Percentiles rank a stretch among this genome's conserved stretches.
Conservation (phyloP, 2,113 vertebrate species). For the Cynopterus brachyotis region DNA sequence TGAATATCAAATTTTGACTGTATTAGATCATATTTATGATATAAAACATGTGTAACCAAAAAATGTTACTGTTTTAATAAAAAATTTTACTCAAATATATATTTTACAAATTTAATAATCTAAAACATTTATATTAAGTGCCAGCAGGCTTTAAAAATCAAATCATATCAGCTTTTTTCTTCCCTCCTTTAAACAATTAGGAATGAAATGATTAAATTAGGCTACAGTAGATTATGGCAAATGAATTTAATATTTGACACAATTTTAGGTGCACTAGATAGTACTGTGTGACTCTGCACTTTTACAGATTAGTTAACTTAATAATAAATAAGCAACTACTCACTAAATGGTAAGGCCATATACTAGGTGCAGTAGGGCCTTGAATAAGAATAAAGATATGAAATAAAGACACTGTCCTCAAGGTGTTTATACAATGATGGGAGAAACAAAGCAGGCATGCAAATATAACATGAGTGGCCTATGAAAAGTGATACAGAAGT, state of each 20-base stretch:
- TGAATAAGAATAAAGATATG: background rate
- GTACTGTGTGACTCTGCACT: background rate
- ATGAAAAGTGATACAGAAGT: background rate
- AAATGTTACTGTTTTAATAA: background rate
- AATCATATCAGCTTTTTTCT: background rate
- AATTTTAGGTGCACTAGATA: background rate
- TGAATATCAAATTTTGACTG: background rate
- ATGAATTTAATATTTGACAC: conserved; percentile 21
- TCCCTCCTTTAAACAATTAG: background rate
- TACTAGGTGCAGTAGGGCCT: background rate
- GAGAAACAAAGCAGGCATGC: background rate
- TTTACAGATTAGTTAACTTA: background rate
- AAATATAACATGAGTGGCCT: background rate
- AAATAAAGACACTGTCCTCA: background rate
- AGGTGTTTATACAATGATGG: background rate
- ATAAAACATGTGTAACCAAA: background rate
- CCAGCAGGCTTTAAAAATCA: conserved; percentile 10
- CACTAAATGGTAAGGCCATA: background rate
- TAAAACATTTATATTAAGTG: conserved; percentile 8
- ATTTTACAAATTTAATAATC: background rate
- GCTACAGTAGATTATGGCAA: background rate
- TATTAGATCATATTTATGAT: background rate
- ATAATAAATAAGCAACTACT: background rate
- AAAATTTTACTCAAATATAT: background rate
- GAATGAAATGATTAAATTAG: conserved; percentile 17